Percentiles rank a stretch among this genome's conserved stretches.
Conservation (phyloP, 2,113 vertebrate species). For the Tenebrosternarchus preto region DNA sequence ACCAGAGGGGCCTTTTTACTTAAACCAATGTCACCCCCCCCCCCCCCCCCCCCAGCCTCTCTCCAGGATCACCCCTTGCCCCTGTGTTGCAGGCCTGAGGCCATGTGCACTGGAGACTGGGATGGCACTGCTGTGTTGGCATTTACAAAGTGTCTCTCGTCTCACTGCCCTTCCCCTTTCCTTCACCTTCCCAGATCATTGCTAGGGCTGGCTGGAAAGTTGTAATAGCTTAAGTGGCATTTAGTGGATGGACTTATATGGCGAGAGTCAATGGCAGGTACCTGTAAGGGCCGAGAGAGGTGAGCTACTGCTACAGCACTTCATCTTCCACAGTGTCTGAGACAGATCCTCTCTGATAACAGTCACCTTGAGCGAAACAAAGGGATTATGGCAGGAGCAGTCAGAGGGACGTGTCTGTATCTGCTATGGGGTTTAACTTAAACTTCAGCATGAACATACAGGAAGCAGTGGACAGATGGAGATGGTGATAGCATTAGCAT, state of each 20-base stretch:
- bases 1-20: too few relatives aligned
- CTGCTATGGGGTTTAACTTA: not conserved
- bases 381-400: conserved; percentile 63
- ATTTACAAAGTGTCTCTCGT: conserved; percentile 68
- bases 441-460: conserved; percentile 13
- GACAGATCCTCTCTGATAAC: conserved; percentile 67
- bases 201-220: conserved; percentile 68
- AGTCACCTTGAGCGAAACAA: conserved; percentile 76
- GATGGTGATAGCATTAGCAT: not conserved
- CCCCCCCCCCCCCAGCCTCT: not conserved
- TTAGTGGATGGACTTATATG: conserved; percentile 73
- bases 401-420: conserved; percentile 15
- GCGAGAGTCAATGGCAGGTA: conserved; percentile 73
- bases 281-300: conserved; percentile 70
- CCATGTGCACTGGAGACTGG: conserved; percentile 43
- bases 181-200: conserved; percentile 67
- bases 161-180: conserved; percentile 64
- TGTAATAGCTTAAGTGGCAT: conserved; percentile 80
- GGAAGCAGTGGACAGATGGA: not conserved
- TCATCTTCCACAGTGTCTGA: conserved; percentile 67
- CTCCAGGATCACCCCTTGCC: not conserved
- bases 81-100: not conserved
- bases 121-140: conserved; percentile 64
- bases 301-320: conserved; percentile 68
- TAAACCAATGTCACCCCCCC: conserved; percentile 3